Evolutionary conservation across 1,140 invertebrate genomes (phyloP), one percentile per base, ranked within the genome.

Genomic region (Leptopilina clavipes): DNA sequence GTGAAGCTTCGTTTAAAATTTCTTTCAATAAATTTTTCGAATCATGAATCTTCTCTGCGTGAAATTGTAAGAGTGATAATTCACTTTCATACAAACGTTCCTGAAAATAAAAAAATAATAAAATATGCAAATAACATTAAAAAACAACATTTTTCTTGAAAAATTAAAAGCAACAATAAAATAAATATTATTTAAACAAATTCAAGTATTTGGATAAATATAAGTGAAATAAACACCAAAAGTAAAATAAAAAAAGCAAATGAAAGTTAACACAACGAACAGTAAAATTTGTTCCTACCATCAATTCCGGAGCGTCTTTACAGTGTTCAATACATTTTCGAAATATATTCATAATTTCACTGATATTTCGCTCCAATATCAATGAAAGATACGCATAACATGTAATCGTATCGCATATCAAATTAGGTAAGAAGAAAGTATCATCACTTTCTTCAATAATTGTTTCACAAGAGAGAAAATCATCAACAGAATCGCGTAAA

Each of bases 371-470:
- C 44, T 90, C 79, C 52, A 86, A 85, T 6, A 92, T 80, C 52
- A 86, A 91, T 2, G 92, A 72, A 73, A 92, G 88, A 83, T 91
- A 93, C n/a, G 87, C 86, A 65, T 93, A 90, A 74, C 92, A 93
- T 70, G 90, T 87, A 17, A 93, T 84, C 81, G 90, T 90, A 78
- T 93, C 92, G 19, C 91, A 91, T 3, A 89, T 76, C 45, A 92
- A 88, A 81, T 91, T 88, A 7, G 92, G 90, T 75, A 92, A 76
- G 65, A 93, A 92, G 77, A 90, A 90, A 74, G 86, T 75, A 25
- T 86, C 80, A 18, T 83, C 74, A 5, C 14, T 44, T 73, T 82
- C 77, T 22, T 79, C 74, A 11, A n/a, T n/a, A n/a, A 45, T 22
- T 17, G 31, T 2, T 72, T 79, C 40, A 19, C 71, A 59, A n/a